These are phyloP conservation scores for Diplazon laetatorius DNA, from an alignment of 2,888 invertebrate species.

Conservation along the genomic window DNA sequence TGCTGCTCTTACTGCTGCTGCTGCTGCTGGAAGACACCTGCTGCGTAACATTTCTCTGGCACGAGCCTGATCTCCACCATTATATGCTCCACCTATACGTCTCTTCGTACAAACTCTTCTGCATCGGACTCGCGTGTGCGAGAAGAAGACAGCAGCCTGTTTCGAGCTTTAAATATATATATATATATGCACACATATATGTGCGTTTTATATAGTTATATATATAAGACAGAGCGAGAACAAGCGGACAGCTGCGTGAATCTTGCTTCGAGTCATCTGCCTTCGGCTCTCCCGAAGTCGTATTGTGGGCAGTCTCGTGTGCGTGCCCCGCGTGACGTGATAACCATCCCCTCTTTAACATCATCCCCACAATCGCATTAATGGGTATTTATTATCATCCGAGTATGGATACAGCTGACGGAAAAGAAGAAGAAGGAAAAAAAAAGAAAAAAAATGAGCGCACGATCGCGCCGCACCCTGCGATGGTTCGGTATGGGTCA, in stretches of 20 bases:
- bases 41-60: constrained; percentile 74
- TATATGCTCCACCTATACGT: constrained; percentile 37
- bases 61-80: constrained; percentile 71
- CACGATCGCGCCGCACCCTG: constrained; percentile 27
- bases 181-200: too few relatives aligned
- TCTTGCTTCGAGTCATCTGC: constrained; percentile 79
- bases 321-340: constrained; percentile 76
- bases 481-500: not conserved
- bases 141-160: constrained; percentile 16
- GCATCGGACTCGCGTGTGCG: not conserved
- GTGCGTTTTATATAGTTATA: too few relatives aligned
- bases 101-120: constrained; percentile 37
- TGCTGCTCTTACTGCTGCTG: constrained; percentile 23
- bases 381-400: constrained; percentile 81
- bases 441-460: constrained; percentile 43
- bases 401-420: constrained; percentile 66
- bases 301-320: constrained; percentile 66
- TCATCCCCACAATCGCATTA: constrained; percentile 70
- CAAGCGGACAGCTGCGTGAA: constrained; percentile 78
- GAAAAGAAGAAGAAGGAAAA: too few relatives aligned
- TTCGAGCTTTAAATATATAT: not conserved
- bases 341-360: constrained; percentile 77
- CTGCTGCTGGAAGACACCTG: constrained; percentile 74
- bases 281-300: constrained; percentile 7
- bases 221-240: constrained; percentile 17